Evolutionary conservation across 2,797 vertebrate genomes (phyloP).

Genomic region (Amazona finschi): DNA sequence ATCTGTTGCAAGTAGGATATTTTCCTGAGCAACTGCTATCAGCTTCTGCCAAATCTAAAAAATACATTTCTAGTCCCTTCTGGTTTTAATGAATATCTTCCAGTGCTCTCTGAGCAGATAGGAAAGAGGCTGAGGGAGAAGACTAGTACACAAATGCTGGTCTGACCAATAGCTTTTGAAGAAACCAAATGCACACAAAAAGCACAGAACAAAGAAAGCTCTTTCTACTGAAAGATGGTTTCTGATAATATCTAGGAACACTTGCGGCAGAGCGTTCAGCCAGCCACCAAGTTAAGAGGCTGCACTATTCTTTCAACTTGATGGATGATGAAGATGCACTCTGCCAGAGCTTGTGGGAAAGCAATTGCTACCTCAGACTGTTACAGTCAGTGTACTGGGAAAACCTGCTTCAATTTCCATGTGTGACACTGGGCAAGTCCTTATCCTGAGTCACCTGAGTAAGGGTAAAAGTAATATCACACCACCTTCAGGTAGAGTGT

Average conservation of each 20-base stretch:
- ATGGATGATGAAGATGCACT: background rate
- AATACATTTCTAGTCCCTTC: background rate
- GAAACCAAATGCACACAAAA: background rate
- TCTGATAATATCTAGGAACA: background rate
- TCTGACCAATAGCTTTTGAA: background rate
- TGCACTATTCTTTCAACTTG: background rate
- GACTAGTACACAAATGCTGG: background rate
- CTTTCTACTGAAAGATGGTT: background rate
- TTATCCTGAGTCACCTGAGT: background rate
- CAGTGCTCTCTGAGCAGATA: background rate
- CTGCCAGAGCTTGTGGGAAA: background rate
- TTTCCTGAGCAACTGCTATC: slow-evolving; percentile 13
- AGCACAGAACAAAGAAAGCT: background rate
- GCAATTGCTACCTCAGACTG: background rate
- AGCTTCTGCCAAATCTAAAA: slow-evolving; percentile 11
- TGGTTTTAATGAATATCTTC: slow-evolving; percentile 24
- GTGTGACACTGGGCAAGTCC: background rate
- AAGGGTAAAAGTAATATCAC: background rate
- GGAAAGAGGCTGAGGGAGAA: background rate
- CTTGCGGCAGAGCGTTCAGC: background rate
- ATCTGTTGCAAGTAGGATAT: slow-evolving; percentile 26
- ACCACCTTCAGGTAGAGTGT: background rate
- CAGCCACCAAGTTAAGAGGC: background rate
- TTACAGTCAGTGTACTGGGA: background rate
- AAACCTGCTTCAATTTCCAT: background rate